Conservation (phyloP, 2,797 vertebrate species). For the Epinephelus coioides region DNA sequence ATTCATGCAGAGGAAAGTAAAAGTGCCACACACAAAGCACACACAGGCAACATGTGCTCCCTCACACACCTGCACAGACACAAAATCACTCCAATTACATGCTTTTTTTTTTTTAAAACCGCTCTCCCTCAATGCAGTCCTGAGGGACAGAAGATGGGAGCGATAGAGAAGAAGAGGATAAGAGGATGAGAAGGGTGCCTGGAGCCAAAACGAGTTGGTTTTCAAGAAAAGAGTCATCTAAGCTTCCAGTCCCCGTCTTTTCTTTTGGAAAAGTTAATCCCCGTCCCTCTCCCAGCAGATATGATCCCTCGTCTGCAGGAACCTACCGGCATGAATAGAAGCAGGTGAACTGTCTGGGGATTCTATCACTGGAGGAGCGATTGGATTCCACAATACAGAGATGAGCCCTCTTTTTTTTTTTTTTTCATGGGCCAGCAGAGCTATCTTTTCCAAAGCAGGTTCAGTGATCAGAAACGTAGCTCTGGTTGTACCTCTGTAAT, state of each 20-base stretch:
- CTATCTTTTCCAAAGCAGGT: slow-evolving; percentile 59
- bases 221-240: slow-evolving; percentile 81
- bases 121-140: slow-evolving; percentile 62
- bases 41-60: slow-evolving; percentile 37
- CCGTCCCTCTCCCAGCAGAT: slow-evolving; percentile 69
- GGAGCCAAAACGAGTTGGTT: slow-evolving; percentile 76
- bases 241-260: slow-evolving; percentile 82
- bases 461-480: slow-evolving; percentile 61
- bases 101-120: slow-evolving; percentile 17
- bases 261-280: slow-evolving; percentile 83
- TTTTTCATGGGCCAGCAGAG: slow-evolving; percentile 51
- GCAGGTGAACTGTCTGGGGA: slow-evolving; percentile 78
- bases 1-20: neutral
- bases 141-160: slow-evolving; percentile 73
- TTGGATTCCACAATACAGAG: slow-evolving; percentile 77
- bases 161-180: slow-evolving; percentile 64
- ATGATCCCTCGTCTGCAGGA: slow-evolving; percentile 76
- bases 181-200: slow-evolving; percentile 72
- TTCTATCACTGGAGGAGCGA: slow-evolving; percentile 70
- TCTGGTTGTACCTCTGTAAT: slow-evolving; percentile 39
- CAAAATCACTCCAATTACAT: slow-evolving; percentile 78
- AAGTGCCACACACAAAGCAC: neutral
- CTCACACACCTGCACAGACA: slow-evolving; percentile 59
- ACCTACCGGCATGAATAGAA: slow-evolving; percentile 84
- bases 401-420: slow-evolving; percentile 48